Base-by-base conservation (phyloP, 2,113 vertebrate genomes). In the Numida meleagris region DNA sequence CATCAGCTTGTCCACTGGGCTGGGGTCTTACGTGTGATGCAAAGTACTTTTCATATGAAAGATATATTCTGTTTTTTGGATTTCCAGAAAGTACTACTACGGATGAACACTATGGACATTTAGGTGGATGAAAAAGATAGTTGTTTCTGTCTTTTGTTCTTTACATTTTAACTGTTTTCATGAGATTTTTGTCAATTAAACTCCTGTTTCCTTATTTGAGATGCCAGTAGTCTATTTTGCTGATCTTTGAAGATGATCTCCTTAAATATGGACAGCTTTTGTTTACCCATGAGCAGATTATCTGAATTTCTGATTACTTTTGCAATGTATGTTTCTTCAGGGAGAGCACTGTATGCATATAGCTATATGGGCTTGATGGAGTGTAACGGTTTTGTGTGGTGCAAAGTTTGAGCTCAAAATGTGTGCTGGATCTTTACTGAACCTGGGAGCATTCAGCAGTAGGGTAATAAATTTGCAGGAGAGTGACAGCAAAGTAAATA, bases 41-140 rank as follows among this genome's bases (percentile, higher is more conserved):
- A 58, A 89, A 42, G 34, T 53, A 16, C 31, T 90, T 95, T 62
- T 82, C 53, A 62, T 21, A 12, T 70, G 61, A 82, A 82, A 80
- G 8, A 58, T 73, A 12, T 4, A 50, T 50, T 82, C 58, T 76
- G 40, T 38, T 89, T 89, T 59, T 71, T 48, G 45, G 6, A 21
- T 76, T 91, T 91, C 42, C 33, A 68, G 65, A 82, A 94, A 70
- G 43, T 48, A 14, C 40, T 51, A 8, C n/a, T 87, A 83, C 36
- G 68, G 25, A 45, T 88, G 7, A n/a, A 78, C 86, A 19, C 13
- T 72, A 3, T 77, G 45, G 48, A 83, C 48, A 5, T 57, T 77
- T 67, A 88, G 53, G 18, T 20, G 78, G 74, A 87, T 89, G 40
- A 82, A 46, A 85, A 33, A 89, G 71, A 50, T 8, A 38, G 6